Percentiles rank a stretch among this genome's conserved stretches.
phyloP scores from a whole-genome alignment of 2,888 invertebrate species.

The Cylloceria caligata region DNA sequence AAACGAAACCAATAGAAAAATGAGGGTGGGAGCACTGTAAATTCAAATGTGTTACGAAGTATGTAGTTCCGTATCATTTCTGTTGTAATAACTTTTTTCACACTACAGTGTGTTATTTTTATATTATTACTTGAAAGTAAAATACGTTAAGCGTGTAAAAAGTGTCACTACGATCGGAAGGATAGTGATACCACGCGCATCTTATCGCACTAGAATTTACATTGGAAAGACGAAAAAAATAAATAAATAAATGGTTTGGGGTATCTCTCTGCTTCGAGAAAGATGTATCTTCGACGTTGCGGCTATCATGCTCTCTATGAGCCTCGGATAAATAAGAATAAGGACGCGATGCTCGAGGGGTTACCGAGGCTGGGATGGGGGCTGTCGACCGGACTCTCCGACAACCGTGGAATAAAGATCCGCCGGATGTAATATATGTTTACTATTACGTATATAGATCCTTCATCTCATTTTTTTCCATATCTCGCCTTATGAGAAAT shows the following conservation, averaged over 20 bases:
- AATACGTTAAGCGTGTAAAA: not conserved
- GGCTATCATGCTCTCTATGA: not conserved
- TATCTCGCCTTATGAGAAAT: conserved; percentile 49
- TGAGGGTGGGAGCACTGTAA: conserved; percentile 3
- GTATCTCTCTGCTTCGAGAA: conserved; percentile 49
- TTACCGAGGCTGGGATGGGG: conserved; percentile 27
- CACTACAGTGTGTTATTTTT: not conserved
- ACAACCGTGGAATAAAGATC: conserved; percentile 37
- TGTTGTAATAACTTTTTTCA: not conserved
- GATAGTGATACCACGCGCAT: too few species aligned
- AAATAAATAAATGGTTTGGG: conserved; percentile 53
- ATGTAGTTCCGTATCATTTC: not conserved
- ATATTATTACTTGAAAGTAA: too few species aligned
- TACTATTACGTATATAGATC: conserved; percentile 19
- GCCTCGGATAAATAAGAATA: conserved; percentile 49
- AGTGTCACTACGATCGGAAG: not conserved
- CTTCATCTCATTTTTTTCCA: conserved; percentile 48
- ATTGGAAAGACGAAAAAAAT: not conserved
- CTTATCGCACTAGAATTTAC: not conserved
- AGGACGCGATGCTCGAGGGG: conserved; percentile 43
- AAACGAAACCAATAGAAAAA: conserved; percentile 79
- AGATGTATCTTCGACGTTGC: not conserved
- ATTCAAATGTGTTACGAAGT: conserved; percentile 9
- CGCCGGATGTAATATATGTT: conserved; percentile 16
- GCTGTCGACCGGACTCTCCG: conserved; percentile 29